phyloP scores from a whole-genome alignment of 2,888 invertebrate species.

The Aleiodes testaceus region DNA sequence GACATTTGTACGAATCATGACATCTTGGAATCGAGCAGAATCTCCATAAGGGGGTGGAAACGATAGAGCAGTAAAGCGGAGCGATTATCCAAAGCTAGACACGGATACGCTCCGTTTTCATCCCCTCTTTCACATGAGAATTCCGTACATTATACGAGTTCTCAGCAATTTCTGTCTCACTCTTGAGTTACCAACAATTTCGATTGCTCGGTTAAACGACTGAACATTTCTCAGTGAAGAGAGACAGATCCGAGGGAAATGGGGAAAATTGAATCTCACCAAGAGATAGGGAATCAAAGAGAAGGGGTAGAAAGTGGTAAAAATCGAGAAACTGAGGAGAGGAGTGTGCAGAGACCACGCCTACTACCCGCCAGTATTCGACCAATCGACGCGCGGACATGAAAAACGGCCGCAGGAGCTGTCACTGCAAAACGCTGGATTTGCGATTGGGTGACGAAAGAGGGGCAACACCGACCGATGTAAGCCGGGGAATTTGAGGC shows the following conservation, averaged over 20 bases:
- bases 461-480: constrained; percentile 47
- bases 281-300: constrained; percentile 13
- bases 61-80: constrained; percentile 58
- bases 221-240: no score
- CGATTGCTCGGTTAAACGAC: constrained; percentile 13
- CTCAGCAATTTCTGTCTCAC: constrained; percentile 18
- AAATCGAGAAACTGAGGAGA: constrained; percentile 12
- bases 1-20: constrained; percentile 11
- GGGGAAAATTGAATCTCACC: constrained; percentile 16
- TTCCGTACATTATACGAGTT: constrained; percentile 39
- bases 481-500: constrained; percentile 55
- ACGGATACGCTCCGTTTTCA: constrained; percentile 55
- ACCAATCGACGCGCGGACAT: constrained; percentile 50
- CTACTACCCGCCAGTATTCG: constrained; percentile 44
- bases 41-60: constrained; percentile 1
- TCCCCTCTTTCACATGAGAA: constrained; percentile 27
- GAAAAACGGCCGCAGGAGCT: constrained; percentile 48
- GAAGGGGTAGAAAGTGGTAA: constrained; percentile 21
- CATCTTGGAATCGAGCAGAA: neutral
- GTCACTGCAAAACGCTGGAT: constrained; percentile 52
- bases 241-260: constrained; percentile 11
- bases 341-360: constrained; percentile 48
- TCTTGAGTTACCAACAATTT: neutral
- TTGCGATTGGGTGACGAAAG: constrained; percentile 51
- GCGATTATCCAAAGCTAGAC: constrained; percentile 66